Evolutionary conservation across 2,888 invertebrate species (phyloP).

Genomic region (Ariolimax columbianus): DNA sequence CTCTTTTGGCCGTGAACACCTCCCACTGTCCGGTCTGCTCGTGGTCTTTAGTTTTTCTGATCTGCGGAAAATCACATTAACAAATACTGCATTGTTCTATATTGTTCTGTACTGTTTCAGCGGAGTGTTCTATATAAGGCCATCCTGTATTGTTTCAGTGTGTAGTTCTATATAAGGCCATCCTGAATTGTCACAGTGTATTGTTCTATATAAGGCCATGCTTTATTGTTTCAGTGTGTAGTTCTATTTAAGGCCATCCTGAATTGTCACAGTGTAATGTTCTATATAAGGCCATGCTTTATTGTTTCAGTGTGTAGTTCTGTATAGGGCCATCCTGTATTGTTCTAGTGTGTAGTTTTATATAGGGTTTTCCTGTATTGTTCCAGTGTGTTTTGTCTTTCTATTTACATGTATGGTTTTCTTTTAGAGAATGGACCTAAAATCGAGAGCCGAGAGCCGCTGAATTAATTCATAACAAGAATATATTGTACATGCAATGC

Average conservation of each 20-base stretch:
- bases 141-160: not conserved
- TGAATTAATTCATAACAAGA: too few relatives aligned
- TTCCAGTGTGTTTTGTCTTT: not conserved
- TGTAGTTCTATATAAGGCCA: not conserved
- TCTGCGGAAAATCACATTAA: not conserved
- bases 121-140: not conserved
- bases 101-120: not conserved
- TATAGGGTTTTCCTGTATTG: not conserved
- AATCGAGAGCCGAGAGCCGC: too few relatives aligned
- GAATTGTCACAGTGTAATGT: not conserved
- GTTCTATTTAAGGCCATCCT: too few relatives aligned
- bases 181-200: not conserved
- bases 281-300: not conserved
- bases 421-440: too few relatives aligned
- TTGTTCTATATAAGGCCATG: not conserved
- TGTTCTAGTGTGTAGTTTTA: not conserved
- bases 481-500: too few relatives aligned
- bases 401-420: too few relatives aligned
- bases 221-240: not conserved
- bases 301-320: not conserved
- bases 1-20: not conserved
- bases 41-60: constrained; percentile 20
- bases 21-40: constrained; percentile 32
- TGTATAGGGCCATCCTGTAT: not conserved
- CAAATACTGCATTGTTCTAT: not conserved